Conservation (phyloP, 2,113 vertebrate genomes). For the Oreochromis tanganicae region DNA sequence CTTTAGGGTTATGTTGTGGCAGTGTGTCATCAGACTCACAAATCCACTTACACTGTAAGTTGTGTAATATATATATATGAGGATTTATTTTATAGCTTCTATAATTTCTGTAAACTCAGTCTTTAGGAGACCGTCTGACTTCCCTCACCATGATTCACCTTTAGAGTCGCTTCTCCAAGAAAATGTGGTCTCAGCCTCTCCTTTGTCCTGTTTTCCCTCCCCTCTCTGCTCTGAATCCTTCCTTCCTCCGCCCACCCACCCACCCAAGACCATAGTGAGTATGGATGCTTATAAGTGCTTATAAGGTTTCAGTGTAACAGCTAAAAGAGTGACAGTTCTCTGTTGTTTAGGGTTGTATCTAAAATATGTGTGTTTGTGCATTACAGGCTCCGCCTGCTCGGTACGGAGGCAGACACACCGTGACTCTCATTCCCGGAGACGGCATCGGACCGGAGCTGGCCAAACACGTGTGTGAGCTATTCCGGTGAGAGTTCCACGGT, state of each 20-base stretch:
- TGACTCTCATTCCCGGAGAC: slow-evolving; percentile 83
- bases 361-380: not conserved
- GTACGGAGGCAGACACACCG: slow-evolving; percentile 82
- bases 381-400: slow-evolving; percentile 75
- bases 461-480: slow-evolving; percentile 77
- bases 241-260: not conserved
- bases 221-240: not conserved
- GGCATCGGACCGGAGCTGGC: slow-evolving; percentile 83
- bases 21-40: slow-evolving; percentile 16
- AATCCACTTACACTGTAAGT: slow-evolving; percentile 54
- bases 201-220: slow-evolving; percentile 4
- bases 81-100: not conserved
- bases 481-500: slow-evolving; percentile 63
- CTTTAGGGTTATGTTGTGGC: slow-evolving; percentile 25
- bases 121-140: not conserved
- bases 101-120: not conserved
- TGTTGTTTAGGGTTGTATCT: not conserved
- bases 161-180: not conserved
- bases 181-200: not conserved
- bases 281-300: not conserved
- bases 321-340: not conserved
- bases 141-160: not conserved
- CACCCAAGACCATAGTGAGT: slow-evolving; percentile 52
- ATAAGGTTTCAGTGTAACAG: not conserved
- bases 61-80: not conserved